These are phyloP conservation scores for Pseudorectes ferrugineus DNA, from an alignment of 2,113 vertebrate species.

Conservation along the genomic window DNA sequence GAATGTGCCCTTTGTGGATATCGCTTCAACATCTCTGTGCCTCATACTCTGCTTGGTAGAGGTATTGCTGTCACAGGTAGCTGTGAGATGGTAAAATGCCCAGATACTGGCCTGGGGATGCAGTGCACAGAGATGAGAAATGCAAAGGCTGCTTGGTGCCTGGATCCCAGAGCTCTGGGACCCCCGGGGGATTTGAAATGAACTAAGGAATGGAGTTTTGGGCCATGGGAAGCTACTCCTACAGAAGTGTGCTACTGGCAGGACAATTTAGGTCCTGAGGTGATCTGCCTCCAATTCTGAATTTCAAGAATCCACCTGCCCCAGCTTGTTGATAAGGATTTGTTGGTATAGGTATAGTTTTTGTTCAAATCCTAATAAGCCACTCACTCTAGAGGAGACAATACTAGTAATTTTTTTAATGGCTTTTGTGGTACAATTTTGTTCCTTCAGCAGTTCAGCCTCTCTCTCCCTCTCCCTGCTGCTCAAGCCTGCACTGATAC, in stretches of 20 bases:
- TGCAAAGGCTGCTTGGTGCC: not conserved
- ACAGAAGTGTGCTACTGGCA: not conserved
- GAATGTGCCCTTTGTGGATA: not conserved
- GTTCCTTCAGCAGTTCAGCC: not conserved
- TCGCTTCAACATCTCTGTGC: not conserved
- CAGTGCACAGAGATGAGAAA: not conserved
- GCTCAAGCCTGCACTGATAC: not conserved
- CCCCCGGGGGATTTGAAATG: accelerated
- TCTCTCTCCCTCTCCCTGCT: not conserved
- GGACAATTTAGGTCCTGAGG: not conserved
- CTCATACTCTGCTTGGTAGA: not conserved
- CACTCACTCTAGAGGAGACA: not conserved
- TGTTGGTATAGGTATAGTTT: not conserved
- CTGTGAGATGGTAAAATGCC: not conserved
- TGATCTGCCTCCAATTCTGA: not conserved
- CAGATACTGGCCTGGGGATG: not conserved
- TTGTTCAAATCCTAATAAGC: not conserved
- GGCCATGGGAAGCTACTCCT: not conserved
- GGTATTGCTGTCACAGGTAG: not conserved
- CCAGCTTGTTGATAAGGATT: not conserved
- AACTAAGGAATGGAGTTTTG: not conserved
- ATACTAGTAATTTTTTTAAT: not conserved
- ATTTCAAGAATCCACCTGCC: not conserved
- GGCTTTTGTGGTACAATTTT: not conserved
- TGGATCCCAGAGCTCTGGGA: not conserved